These are phyloP conservation scores for Ochlodes sylvanus DNA, from an alignment of 2,888 invertebrate species.

Conservation along the genomic window DNA sequence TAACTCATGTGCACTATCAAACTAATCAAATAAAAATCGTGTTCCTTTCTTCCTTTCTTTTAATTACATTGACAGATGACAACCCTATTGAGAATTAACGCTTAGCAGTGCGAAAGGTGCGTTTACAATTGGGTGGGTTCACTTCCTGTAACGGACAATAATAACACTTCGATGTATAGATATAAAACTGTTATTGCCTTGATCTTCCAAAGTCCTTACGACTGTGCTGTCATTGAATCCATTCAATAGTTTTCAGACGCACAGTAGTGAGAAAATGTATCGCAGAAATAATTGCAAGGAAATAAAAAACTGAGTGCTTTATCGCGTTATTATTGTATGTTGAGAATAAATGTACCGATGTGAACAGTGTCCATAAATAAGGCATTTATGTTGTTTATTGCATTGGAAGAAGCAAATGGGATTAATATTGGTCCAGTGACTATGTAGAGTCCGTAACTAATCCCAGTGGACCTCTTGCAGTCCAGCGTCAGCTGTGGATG, in stretches of 20 bases:
- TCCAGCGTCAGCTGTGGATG: no score
- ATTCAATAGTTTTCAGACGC: constrained; percentile 9
- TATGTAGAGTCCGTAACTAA: no score
- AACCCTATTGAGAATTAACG: constrained; percentile 15
- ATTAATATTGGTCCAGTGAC: background rate
- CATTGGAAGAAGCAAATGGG: background rate
- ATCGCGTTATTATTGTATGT: constrained; percentile 9
- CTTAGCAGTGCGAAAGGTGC: constrained; percentile 19
- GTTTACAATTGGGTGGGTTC: constrained; percentile 17
- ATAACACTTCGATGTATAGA: background rate
- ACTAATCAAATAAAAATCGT: no score
- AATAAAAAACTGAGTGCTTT: constrained; percentile 10
- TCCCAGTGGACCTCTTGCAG: no score
- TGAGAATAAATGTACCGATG: background rate
- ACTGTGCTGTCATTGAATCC: constrained; percentile 2
- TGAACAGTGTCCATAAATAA: background rate
- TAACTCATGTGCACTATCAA: no score
- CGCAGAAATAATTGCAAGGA: constrained; percentile 21
- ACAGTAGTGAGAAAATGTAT: constrained; percentile 19
- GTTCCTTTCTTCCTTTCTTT: no score
- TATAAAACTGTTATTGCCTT: constrained; percentile 9
- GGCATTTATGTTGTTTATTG: background rate
- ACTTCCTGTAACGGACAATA: constrained; percentile 7
- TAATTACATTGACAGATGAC: background rate
- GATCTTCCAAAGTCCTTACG: background rate